Conservation (phyloP, 2,113 vertebrate species). For the Glaucomys volans region DNA sequence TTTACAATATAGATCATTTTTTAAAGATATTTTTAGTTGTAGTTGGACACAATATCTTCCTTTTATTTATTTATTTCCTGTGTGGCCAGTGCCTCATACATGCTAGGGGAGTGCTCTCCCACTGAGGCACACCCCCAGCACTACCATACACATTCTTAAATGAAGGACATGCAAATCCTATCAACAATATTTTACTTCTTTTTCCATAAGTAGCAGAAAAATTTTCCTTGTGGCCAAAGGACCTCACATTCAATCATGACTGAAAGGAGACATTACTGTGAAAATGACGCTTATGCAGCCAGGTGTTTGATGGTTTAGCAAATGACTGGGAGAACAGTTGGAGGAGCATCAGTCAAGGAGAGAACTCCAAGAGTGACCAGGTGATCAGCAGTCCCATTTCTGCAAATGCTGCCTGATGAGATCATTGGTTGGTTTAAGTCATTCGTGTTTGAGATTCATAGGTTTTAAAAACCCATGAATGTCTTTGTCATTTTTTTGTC, state of each 20-base stretch:
- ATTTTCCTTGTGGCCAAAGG: not conserved
- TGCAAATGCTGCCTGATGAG: not conserved
- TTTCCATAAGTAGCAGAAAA: not conserved
- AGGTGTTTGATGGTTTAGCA: constrained; percentile 35
- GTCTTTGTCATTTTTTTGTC: too few relatives aligned
- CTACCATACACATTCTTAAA: not conserved
- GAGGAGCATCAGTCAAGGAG: not conserved
- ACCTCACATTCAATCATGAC: not conserved
- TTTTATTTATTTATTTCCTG: too few relatives aligned
- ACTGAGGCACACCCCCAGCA: too few relatives aligned
- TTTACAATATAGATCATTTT: not conserved
- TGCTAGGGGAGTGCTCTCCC: too few relatives aligned
- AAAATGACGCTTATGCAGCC: not conserved
- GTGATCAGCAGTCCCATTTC: not conserved
- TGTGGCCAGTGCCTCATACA: too few relatives aligned
- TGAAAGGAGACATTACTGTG: not conserved
- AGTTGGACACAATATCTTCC: too few relatives aligned
- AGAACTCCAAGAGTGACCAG: not conserved
- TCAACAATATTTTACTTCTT: not conserved
- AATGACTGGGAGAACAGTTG: not conserved
- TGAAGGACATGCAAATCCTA: not conserved
- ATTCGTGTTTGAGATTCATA: not conserved
- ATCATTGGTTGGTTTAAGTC: not conserved
- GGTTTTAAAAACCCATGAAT: not conserved
- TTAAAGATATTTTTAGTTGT: too few relatives aligned